Percentiles rank a stretch among this genome's conserved stretches.
These are phyloP conservation scores for Trachelus stipa DNA, from an alignment of 2,888 invertebrate species.

Conservation along the genomic window DNA sequence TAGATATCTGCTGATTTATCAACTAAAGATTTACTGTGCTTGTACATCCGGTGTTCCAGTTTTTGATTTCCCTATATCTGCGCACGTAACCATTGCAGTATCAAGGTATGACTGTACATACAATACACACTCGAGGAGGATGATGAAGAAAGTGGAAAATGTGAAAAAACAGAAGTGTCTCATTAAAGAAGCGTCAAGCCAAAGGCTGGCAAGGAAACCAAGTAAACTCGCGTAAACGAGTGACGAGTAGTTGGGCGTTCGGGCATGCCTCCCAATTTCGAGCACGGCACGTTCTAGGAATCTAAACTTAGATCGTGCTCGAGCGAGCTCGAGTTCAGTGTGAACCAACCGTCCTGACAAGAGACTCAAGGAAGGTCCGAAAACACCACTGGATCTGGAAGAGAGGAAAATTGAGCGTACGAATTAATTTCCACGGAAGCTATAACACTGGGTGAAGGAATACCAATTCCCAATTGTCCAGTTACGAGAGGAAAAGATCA, in stretches of 20 bases:
- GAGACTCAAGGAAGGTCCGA: slow-evolving; percentile 9
- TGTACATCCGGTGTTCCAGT: background rate
- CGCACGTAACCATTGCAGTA: background rate
- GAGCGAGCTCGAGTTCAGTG: slow-evolving; percentile 50
- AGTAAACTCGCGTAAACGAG: background rate
- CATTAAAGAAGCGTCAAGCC: background rate
- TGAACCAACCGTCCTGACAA: slow-evolving; percentile 47
- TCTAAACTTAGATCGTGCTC: slow-evolving; percentile 57
- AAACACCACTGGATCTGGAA: background rate
- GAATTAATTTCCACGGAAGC: background rate
- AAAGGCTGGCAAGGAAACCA: background rate
- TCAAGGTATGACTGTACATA: background rate
- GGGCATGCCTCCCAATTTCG: background rate
- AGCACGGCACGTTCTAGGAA: background rate
- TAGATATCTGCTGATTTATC: too few species aligned
- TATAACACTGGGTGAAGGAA: background rate
- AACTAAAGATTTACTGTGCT: background rate
- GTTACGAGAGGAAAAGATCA: background rate
- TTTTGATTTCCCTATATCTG: background rate
- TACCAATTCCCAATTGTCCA: background rate
- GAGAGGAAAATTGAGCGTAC: background rate
- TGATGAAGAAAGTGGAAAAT: background rate
- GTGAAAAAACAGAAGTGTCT: background rate
- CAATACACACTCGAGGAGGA: background rate
- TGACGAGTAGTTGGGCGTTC: background rate